phyloP scores from a whole-genome alignment of 2,888 invertebrate genomes.

The Shargacucullia verbasci region DNA sequence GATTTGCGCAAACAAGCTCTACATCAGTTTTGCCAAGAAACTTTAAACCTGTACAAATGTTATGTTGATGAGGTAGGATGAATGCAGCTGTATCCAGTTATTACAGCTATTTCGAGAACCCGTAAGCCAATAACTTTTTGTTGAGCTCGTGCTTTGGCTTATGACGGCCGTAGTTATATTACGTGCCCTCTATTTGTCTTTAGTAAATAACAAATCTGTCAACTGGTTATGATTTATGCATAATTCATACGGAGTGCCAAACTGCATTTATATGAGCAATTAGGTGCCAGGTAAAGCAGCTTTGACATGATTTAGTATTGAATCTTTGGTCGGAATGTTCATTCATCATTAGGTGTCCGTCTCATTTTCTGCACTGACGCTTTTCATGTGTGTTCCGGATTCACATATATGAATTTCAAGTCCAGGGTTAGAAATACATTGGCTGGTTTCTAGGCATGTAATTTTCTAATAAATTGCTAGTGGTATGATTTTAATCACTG shows the following conservation, averaged over 20 bases:
- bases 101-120: slow-evolving; percentile 59
- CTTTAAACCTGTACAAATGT: slow-evolving; percentile 56
- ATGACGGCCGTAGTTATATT: slow-evolving; percentile 46
- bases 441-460: too few species aligned
- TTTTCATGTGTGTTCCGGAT: slow-evolving; percentile 27
- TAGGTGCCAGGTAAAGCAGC: slow-evolving; percentile 64
- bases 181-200: slow-evolving; percentile 74
- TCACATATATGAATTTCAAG: slow-evolving; percentile 8
- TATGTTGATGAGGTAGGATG: slow-evolving; percentile 60
- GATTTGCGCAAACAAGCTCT: slow-evolving; percentile 44
- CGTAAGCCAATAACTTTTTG: slow-evolving; percentile 68
- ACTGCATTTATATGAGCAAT: slow-evolving; percentile 63
- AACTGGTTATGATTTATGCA: slow-evolving; percentile 74
- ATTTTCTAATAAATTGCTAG: too few species aligned
- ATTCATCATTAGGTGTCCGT: slow-evolving; percentile 47
- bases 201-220: slow-evolving; percentile 70
- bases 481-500: too few species aligned
- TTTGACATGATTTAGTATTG: slow-evolving; percentile 65
- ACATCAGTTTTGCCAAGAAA: slow-evolving; percentile 58
- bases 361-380: slow-evolving; percentile 30
- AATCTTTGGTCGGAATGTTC: slow-evolving; percentile 41
- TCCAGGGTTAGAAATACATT: background rate
- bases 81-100: slow-evolving; percentile 61
- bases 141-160: slow-evolving; percentile 56
- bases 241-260: slow-evolving; percentile 72